Percentiles rank a stretch among this genome's conserved stretches.
Evolutionary conservation across 2,888 invertebrate genomes (phyloP).

Genomic region (Eilema depressum): DNA sequence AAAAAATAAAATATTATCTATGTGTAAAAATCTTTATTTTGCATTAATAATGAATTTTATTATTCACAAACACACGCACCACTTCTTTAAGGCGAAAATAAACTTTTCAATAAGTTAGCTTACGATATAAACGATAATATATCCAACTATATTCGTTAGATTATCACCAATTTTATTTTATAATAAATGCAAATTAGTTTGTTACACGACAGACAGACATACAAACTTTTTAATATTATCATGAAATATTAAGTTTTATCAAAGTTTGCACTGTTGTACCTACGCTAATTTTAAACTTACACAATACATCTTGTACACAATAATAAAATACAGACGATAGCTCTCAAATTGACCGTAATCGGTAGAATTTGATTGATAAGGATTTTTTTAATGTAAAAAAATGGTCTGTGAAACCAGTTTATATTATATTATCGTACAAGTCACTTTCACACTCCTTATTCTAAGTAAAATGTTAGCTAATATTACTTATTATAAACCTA

Average conservation of each 20-base stretch:
- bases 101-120: constrained; percentile 66
- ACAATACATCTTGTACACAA: neutral
- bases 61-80: constrained; percentile 61
- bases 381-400: neutral
- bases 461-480: constrained; percentile 35
- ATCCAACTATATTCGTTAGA: constrained; percentile 53
- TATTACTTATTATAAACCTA: constrained; percentile 46
- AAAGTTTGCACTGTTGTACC: constrained; percentile 68
- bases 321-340: neutral
- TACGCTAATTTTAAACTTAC: constrained; percentile 22
- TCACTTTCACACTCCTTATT: constrained; percentile 54
- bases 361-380: neutral
- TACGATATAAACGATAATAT: constrained; percentile 41
- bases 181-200: constrained; percentile 76
- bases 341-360: neutral
- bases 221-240: constrained; percentile 61
- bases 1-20: constrained; percentile 37
- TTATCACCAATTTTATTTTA: constrained; percentile 67
- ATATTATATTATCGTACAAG: constrained; percentile 35
- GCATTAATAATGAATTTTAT: constrained; percentile 66
- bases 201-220: constrained; percentile 50
- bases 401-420: neutral
- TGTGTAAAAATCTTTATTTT: constrained; percentile 74
- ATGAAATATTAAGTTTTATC: constrained; percentile 53
- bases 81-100: constrained; percentile 59